Base-by-base conservation (phyloP, 2,888 invertebrate genomes). In the Hesperia comma region DNA sequence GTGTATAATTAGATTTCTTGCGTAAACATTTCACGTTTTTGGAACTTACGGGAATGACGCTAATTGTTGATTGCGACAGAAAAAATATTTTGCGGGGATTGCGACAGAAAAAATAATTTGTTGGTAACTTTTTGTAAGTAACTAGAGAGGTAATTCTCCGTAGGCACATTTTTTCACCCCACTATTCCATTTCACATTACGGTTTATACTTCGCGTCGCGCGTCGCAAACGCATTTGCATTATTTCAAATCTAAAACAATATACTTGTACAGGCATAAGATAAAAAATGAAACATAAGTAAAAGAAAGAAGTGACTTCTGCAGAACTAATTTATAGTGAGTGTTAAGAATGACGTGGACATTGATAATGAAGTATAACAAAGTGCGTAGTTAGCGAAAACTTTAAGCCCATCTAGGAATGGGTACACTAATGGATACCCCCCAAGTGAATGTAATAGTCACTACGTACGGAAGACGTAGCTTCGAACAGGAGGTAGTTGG, bases 361-460 rank as follows among this genome's bases (percentile, higher is more conserved):
- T 72, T 73, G 72, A 78, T 71, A 78, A 84, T 86, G 85, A 72
- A 77, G 73, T 83, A 76, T 75, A 75, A 69, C 75, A 74, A 71
- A 77, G 60, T 73, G 69, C 69, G 74, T 77, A 84, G 78, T 82
- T 86, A 87, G 77, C 75, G 63, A 76, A 77, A 76, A 74, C 74
- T 75, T 72, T 74, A 75, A 74, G 74, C 79, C 83, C 82, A 79
- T 83, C 80, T 76, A 90, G 92, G 92, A 86, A 93, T 93, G 93
- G 93, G 92, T 86, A 87, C 89, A 84, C 87, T 87, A 80, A 92
- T 91, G 91, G 92, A 92, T 85, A 78, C 86, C 80, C 81, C 88
- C 79, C 86, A 92, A 82, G 86, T 83, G 78, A 88, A 87, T 82
- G 85, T 87, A 86, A 86, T 85, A 86, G 86, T 85, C 79, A 83